Percentiles rank a stretch among this genome's conserved stretches.
Evolutionary conservation across 2,113 vertebrate genomes (phyloP).

Genomic region (Mellivora capensis): DNA sequence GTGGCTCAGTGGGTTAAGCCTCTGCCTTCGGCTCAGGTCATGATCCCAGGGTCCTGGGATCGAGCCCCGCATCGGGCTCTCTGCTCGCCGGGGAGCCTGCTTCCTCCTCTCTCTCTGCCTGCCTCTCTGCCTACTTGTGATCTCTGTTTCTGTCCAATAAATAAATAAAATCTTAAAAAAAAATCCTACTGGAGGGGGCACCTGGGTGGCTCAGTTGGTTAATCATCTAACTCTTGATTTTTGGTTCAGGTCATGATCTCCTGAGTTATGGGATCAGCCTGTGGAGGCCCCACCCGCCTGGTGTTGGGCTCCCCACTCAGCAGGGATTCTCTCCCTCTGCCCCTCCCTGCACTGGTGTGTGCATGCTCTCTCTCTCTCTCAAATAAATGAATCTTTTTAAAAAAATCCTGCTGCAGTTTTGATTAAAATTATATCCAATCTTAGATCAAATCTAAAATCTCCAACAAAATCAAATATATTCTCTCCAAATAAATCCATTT

Average conservation of each 20-base stretch:
- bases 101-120: too few species aligned
- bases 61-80: too few species aligned
- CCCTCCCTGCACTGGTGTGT: not conserved
- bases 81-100: too few species aligned
- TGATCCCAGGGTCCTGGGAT: too few species aligned
- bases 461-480: not conserved
- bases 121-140: too few species aligned
- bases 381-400: not conserved
- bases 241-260: not conserved
- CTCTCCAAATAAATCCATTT: not conserved
- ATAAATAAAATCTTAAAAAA: too few species aligned
- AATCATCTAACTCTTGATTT: not conserved
- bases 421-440: not conserved
- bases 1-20: not conserved
- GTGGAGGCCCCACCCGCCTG: not conserved
- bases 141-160: too few species aligned
- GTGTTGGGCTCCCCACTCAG: not conserved
- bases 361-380: not conserved
- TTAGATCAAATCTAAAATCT: not conserved
- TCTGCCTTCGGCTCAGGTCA: too few species aligned
- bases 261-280: not conserved
- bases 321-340: not conserved
- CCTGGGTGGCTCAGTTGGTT: not conserved
- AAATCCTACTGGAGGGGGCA: not conserved
- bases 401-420: not conserved